A percentile compares a stretch with the other conserved stretches of the same genome.
These are phyloP conservation scores for Leptopilina drosophilae DNA, from an alignment of 2,888 invertebrate species.

Conservation along the genomic window DNA sequence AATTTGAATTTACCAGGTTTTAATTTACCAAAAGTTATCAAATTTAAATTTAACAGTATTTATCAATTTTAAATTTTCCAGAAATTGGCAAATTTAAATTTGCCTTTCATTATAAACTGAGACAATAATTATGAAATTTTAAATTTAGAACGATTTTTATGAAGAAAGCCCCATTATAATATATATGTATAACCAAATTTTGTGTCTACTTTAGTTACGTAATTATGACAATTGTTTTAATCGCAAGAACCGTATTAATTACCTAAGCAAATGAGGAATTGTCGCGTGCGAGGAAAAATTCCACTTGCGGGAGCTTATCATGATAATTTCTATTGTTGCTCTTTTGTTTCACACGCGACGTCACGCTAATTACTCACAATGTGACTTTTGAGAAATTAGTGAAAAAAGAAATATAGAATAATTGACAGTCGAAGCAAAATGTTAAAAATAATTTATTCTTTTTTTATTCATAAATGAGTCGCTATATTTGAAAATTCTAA, in stretches of 20 bases:
- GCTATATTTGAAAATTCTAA: background rate
- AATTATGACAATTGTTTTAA: constrained; percentile 15
- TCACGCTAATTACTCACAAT: constrained; percentile 11
- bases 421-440: background rate
- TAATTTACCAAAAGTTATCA: too few relatives aligned
- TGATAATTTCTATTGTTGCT: constrained; percentile 25
- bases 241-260: constrained; percentile 17
- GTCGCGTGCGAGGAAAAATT: constrained; percentile 28
- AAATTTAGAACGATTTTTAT: too few relatives aligned
- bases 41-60: too few relatives aligned
- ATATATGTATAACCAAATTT: too few relatives aligned
- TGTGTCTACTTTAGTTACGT: background rate
- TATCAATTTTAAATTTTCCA: too few relatives aligned
- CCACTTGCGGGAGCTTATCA: background rate
- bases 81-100: too few relatives aligned
- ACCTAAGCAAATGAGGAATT: constrained; percentile 31
- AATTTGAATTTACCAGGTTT: too few relatives aligned
- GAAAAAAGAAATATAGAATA: constrained; percentile 10
- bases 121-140: too few relatives aligned
- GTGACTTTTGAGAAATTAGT: constrained; percentile 2
- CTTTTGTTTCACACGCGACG: constrained; percentile 13
- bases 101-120: too few relatives aligned
- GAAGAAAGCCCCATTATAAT: too few relatives aligned
- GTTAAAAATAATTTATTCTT: too few relatives aligned
- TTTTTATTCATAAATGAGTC: background rate